Evolutionary conservation across 2,113 vertebrate genomes (phyloP), one percentile per base, ranked within the genome.

Genomic region (Sinocyclocheilus anophthalmus): DNA sequence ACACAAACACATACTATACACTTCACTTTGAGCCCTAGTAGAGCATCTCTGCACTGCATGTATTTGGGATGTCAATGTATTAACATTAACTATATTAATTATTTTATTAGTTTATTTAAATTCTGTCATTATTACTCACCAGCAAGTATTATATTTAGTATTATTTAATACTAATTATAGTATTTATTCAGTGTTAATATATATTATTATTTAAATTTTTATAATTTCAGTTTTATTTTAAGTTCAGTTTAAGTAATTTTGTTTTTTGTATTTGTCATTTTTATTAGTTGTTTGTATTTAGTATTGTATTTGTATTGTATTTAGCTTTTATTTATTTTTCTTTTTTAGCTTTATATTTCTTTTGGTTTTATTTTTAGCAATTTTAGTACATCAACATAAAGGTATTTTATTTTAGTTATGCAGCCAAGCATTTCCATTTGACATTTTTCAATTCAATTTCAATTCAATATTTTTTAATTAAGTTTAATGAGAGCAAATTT

Each of bases 1-100:
- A 45, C 42, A 42, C 39, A 42, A 1, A 42, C 42, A 42, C 42
- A 42, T 24, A 45, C 33, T 67, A 42, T 12, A 85, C n/a, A 63
- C n/a, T 63, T 61, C 33, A 42, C 77, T 80, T 80, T 13, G 9
- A 57, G 33, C 77, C 77, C 55, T 61, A 33, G 55, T 7, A 80
- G 77, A 24, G 33, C 57, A 55, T 48, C n/a, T 10, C 42, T 70
- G 5, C 9, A 45, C n/a, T 77, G 48, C 76, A 14, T 33, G n/a
- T 76, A 50, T 30, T 53, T 67, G 24, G 18, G 39, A 39, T 76
- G 45, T 24, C n/a, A 14, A 3, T 53, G 6, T 24, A 30, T 53
- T 53, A 53, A 53, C 45, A 53, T 76, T 48, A 48, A 33, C 26
- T n/a, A 3, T 4, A 70, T 10, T 72, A 2, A 2, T 22, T 5